These are phyloP conservation scores for Chloropsis cyanopogon DNA, from an alignment of 2,113 vertebrate genomes.

Conservation along the genomic window DNA sequence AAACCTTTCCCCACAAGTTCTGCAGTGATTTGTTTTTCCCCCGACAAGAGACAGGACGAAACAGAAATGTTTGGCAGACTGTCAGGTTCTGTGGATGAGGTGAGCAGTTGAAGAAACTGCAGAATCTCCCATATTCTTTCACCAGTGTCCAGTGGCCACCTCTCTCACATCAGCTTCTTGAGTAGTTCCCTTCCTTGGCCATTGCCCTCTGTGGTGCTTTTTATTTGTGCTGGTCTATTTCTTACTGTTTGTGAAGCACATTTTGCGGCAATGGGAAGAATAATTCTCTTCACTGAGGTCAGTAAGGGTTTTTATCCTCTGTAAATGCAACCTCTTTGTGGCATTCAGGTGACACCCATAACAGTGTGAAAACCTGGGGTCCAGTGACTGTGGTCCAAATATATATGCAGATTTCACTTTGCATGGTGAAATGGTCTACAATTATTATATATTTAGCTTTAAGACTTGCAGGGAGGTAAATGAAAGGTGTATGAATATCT, in stretches of 20 bases:
- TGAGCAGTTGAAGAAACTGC: neutral
- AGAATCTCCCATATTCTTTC: neutral
- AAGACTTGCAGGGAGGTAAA: neutral
- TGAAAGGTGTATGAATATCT: neutral
- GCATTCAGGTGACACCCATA: neutral
- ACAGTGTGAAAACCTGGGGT: neutral
- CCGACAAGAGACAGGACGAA: neutral
- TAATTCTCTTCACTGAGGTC: neutral
- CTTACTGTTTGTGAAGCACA: neutral
- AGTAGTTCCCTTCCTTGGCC: neutral
- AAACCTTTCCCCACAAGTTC: neutral
- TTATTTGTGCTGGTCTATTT: neutral
- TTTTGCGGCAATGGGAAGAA: neutral
- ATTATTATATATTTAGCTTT: neutral
- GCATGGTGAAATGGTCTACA: neutral
- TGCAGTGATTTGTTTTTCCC: neutral
- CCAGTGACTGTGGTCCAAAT: neutral
- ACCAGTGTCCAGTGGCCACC: neutral
- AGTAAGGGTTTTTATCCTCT: neutral
- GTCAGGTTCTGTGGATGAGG: neutral
- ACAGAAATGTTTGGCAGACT: neutral
- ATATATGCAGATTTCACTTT: neutral
- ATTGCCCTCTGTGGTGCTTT: accelerated
- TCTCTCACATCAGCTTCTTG: neutral
- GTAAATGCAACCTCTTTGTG: neutral